Base-by-base conservation (phyloP, 2,113 vertebrate genomes). In the Zapornia atra region DNA sequence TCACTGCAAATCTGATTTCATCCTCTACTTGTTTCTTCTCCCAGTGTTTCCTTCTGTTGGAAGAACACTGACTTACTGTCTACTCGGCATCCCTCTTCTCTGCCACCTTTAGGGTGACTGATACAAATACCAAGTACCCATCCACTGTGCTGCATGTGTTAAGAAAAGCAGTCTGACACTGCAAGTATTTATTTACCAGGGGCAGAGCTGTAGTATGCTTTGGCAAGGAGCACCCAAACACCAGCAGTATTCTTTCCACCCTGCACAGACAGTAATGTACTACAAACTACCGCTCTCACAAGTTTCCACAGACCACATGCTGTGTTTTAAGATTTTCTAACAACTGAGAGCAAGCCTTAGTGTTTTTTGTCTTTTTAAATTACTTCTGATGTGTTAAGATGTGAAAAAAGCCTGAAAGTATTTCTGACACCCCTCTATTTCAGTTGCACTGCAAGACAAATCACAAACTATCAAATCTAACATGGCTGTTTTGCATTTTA, bases 201-300 rank as follows among this genome's bases (percentile, higher is more conserved):
- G 29, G 44, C 4, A 56, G 44, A 59, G 54, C 29, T 31, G 48
- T 14, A 64, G 70, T 19, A 14, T 3, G 16, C n/a, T 53, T 36
- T 46, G 56, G 56, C 46, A 31, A 9, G 0, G 22, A 60, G 48
- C 42, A 31, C 40, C 7, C 64, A 53, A 40, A 25, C 28, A 68
- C 4, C 7, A 38, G 11, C 36, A 26, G 10, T 8, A 6, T 54
- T 26, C 38, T 56, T 29, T 26, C 61, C 69, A 59, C 20, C 28
- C 19, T 11, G 20, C 46, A 18, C 2, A 40, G 0, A 48, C 36
- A 21, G 44, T 10, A 29, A n/a, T 2, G 1, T 10, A 28, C 22
- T 8, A 13, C 51, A 34, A 24, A 77, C 6, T 29, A 24, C 7
- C 1, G 5, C 53, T 40, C 79, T 31, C 10, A 48, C 24, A 73